Evolutionary conservation across 2,888 invertebrate genomes (phyloP), one percentile per base, ranked within the genome.

Genomic region (Beris morrisii): DNA sequence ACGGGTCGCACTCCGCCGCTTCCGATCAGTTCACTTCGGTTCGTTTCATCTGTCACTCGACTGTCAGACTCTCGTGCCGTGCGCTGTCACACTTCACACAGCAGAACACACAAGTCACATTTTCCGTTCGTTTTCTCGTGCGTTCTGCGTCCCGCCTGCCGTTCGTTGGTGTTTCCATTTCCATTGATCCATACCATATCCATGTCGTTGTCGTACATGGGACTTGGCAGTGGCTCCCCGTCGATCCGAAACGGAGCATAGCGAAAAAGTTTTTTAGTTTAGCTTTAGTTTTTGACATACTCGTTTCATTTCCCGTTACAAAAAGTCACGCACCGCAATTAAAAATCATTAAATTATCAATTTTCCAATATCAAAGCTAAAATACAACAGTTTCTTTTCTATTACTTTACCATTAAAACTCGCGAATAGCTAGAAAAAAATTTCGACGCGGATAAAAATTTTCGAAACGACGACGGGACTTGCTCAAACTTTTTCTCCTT

Each of bases 201-300:
- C n/a, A 15, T 30, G 12, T 59, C 43, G 9, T 22, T 46, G 59
- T 48, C 59, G 50, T 50, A 32, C 48, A 48, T 50, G 32, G 45
- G 30, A 48, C 13, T 50, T 57, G 50, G 45, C 59, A 59, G 59
- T 28, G 46, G 59, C 48, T 48, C 57, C 44, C 44, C 45, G 45
- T 38, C 38, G 38, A 22, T 12, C 22, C 15, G 59, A 50, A 50
- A 32, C 15, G 32, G 50, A 48, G 50, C 59, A 46, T 48, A 45
- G 58, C 28, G 15, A 48, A 43, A 43, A 50, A 52, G 15, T 30
- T 38, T 53, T 53, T 63, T 63, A 65, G 64, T 65, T 65, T 65
- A 65, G 64, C 50, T 65, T 65, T 65, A 65, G 64, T 65, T 65
- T 65, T 43, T 38, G 56, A 48, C 45, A 56, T 28, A 55, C 11